phyloP scores from a whole-genome alignment of 2,113 vertebrate genomes.

The Oostethus manadensis region DNA sequence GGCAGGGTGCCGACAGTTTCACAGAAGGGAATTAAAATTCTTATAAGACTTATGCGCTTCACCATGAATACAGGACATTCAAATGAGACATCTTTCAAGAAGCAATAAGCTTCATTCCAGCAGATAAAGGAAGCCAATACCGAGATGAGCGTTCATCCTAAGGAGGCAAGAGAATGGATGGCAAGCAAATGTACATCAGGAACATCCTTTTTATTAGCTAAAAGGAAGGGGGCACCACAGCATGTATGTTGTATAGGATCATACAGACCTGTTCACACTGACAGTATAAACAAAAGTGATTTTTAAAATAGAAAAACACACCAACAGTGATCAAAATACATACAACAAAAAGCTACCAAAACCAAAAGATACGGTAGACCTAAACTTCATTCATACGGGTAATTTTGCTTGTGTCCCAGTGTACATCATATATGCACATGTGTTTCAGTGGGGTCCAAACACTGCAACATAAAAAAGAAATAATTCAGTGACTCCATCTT shows the following conservation, averaged over 20 bases:
- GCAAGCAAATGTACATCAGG: slow-evolving; percentile 52
- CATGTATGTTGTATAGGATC: slow-evolving; percentile 34
- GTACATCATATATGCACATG: background rate
- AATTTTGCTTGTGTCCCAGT: slow-evolving; percentile 2
- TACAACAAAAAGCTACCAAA: slow-evolving; percentile 54
- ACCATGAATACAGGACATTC: too few relatives aligned
- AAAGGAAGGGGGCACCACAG: slow-evolving; percentile 74
- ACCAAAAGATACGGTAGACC: slow-evolving; percentile 41
- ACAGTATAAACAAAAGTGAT: slow-evolving; percentile 56
- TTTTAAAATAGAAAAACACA: slow-evolving; percentile 49
- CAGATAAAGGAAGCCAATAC: background rate
- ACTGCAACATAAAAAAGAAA: slow-evolving; percentile 43
- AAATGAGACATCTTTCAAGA: background rate
- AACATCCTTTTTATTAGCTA: slow-evolving; percentile 90
- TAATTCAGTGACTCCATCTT: slow-evolving; percentile 16
- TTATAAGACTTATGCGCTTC: too few relatives aligned
- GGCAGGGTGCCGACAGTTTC: too few relatives aligned
- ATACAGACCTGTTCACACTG: slow-evolving; percentile 77
- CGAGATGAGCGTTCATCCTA: slow-evolving; percentile 10
- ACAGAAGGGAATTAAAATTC: too few relatives aligned
- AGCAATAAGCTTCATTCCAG: background rate
- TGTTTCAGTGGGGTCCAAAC: slow-evolving; percentile 17
- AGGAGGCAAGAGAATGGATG: slow-evolving; percentile 46
- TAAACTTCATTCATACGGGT: slow-evolving; percentile 36
- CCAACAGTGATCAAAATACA: slow-evolving; percentile 53